Evolutionary conservation across 2,888 invertebrate genomes (phyloP).

Genomic region (Automeris io): DNA sequence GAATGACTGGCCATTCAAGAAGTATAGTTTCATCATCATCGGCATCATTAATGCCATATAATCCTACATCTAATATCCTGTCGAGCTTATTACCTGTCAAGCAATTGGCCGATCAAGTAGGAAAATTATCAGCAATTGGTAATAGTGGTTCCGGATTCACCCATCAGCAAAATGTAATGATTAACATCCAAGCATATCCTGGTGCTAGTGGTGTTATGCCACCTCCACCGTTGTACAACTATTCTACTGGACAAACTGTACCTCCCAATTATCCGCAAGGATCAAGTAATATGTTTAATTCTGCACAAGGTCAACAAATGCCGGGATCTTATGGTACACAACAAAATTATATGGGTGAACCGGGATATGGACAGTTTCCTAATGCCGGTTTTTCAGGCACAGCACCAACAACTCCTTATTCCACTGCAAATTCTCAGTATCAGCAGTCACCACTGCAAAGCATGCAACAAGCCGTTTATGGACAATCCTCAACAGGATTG

Average conservation of each 20-base stretch:
- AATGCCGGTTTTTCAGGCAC: conserved; percentile 48
- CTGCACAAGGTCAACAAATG: conserved; percentile 42
- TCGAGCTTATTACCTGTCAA: conserved; percentile 64
- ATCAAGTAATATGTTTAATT: conserved; percentile 57
- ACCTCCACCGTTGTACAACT: conserved; percentile 63
- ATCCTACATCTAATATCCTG: conserved; percentile 46
- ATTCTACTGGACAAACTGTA: conserved; percentile 51
- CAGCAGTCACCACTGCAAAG: conserved; percentile 64
- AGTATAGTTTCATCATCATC: conserved; percentile 42
- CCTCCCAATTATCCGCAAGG: conserved; percentile 51
- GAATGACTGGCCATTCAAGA: conserved; percentile 75
- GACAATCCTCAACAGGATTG: conserved; percentile 32
- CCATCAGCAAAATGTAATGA: conserved; percentile 80
- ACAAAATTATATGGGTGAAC: conserved; percentile 45
- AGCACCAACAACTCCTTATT: conserved; percentile 38
- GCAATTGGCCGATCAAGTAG: conserved; percentile 67
- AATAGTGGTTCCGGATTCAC: conserved; percentile 54
- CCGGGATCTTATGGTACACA: conserved; percentile 47
- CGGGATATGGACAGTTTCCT: conserved; percentile 47
- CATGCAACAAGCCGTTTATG: conserved; percentile 67
- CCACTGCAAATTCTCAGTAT: conserved; percentile 43
- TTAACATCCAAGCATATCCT: conserved; percentile 80
- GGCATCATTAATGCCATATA: conserved; percentile 54
- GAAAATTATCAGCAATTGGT: conserved; percentile 54
- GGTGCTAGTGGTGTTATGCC: conserved; percentile 68